Conservation (phyloP, 1,140 invertebrate genomes). For the Drosophila equinoxialis region DNA sequence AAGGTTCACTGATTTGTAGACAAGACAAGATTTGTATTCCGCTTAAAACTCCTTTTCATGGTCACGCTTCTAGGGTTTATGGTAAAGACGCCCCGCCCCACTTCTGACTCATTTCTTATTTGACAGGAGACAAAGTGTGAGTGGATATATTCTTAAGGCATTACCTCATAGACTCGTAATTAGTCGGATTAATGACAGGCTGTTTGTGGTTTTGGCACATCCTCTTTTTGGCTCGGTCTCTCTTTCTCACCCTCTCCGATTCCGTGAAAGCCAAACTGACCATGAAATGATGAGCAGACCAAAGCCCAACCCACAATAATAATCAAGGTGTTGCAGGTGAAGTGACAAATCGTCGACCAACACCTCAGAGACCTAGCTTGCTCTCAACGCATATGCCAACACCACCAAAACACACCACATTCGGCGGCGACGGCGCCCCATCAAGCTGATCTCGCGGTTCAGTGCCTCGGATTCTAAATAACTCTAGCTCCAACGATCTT, state of each 20-base stretch:
- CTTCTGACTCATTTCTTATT: constrained; percentile 50
- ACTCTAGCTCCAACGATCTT: constrained; percentile 28
- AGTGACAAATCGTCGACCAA: constrained; percentile 69
- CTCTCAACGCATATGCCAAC: constrained; percentile 43
- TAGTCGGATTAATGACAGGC: constrained; percentile 54
- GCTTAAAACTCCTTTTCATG: constrained; percentile 72
- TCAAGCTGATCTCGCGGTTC: constrained; percentile 42
- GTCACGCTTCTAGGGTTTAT: constrained; percentile 63
- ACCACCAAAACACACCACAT: constrained; percentile 40
- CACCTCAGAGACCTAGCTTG: constrained; percentile 15
- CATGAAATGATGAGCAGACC: constrained; percentile 60
- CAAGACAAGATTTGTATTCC: neutral
- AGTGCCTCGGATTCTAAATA: constrained; percentile 50
- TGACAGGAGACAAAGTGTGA: constrained; percentile 29
- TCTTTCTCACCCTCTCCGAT: constrained; percentile 39
- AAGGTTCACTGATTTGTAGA: constrained; percentile 62
- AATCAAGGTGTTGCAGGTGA: constrained; percentile 71
- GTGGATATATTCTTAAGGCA: constrained; percentile 25
- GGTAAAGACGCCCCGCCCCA: constrained; percentile 43
- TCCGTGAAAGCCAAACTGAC: constrained; percentile 75
- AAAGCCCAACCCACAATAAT: constrained; percentile 28
- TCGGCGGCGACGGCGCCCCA: neutral
- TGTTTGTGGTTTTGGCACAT: constrained; percentile 42
- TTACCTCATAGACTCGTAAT: constrained; percentile 68
- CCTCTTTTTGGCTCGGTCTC: constrained; percentile 23